phyloP scores from a whole-genome alignment of 2,113 vertebrate genomes.

The Saccopteryx bilineata region DNA sequence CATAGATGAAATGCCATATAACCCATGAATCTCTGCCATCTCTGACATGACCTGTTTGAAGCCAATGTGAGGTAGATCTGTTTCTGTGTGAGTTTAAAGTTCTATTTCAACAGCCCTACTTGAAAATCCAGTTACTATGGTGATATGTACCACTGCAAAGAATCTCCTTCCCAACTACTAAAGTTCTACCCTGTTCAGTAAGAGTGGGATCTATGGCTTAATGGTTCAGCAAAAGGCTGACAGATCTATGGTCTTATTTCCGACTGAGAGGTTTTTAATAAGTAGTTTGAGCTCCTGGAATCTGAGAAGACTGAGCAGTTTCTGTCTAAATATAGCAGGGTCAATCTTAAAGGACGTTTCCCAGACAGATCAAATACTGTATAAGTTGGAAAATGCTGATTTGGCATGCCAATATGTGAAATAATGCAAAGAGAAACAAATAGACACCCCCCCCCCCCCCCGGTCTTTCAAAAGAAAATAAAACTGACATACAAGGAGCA shows the following conservation, averaged over 20 bases:
- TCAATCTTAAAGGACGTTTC: conserved; percentile 47
- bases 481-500: background rate
- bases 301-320: conserved; percentile 27
- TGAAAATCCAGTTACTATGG: conserved; percentile 80
- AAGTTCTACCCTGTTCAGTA: conserved; percentile 59
- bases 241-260: conserved; percentile 71
- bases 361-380: conserved; percentile 22
- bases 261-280: conserved; percentile 76
- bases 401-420: background rate
- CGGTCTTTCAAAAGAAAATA: conserved; percentile 28
- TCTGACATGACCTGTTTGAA: conserved; percentile 56
- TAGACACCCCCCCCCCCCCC: background rate
- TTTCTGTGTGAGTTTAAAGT: conserved; percentile 68
- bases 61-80: conserved; percentile 34
- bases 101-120: conserved; percentile 69
- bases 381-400: background rate
- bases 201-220: conserved; percentile 71
- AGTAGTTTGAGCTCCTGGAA: conserved; percentile 63
- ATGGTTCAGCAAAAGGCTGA: conserved; percentile 67
- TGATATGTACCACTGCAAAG: conserved; percentile 64
- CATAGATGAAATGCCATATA: conserved; percentile 54
- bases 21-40: conserved; percentile 27
- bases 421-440: background rate
- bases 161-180: conserved; percentile 54
- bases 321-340: conserved; percentile 65